Evolutionary conservation across 2,113 vertebrate species (phyloP).

Genomic region (Oreochromis tanganicae): DNA sequence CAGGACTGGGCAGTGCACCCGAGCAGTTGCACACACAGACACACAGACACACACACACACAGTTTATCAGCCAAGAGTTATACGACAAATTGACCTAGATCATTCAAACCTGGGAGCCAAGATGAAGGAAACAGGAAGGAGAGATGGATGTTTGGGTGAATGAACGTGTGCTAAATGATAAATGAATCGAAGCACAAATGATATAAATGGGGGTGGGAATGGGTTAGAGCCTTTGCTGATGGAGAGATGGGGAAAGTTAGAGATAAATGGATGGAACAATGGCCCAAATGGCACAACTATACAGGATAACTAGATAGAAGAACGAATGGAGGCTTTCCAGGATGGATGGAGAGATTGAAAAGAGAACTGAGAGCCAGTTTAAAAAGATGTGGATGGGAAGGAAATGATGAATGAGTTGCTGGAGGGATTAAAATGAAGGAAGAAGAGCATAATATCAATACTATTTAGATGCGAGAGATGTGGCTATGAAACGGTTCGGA

Average conservation of each 20-base stretch:
- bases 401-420: background rate
- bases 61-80: constrained; percentile 14
- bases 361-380: background rate
- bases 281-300: background rate
- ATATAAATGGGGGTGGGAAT: background rate
- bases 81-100: constrained; percentile 51
- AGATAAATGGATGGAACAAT: background rate
- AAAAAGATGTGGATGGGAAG: background rate
- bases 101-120: constrained; percentile 24
- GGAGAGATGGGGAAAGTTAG: background rate
- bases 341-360: background rate
- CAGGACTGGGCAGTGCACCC: constrained; percentile 5
- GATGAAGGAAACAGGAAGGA: background rate
- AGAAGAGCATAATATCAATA: background rate
- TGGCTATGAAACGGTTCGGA: background rate
- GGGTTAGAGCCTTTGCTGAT: background rate
- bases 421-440: background rate
- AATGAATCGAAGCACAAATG: background rate
- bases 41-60: background rate
- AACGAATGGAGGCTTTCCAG: background rate
- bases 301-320: background rate
- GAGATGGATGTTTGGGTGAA: background rate
- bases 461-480: background rate
- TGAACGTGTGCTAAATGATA: background rate
- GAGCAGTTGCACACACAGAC: background rate